phyloP scores from a whole-genome alignment of 1,140 invertebrate genomes.

The Drosophila biarmipes region DNA sequence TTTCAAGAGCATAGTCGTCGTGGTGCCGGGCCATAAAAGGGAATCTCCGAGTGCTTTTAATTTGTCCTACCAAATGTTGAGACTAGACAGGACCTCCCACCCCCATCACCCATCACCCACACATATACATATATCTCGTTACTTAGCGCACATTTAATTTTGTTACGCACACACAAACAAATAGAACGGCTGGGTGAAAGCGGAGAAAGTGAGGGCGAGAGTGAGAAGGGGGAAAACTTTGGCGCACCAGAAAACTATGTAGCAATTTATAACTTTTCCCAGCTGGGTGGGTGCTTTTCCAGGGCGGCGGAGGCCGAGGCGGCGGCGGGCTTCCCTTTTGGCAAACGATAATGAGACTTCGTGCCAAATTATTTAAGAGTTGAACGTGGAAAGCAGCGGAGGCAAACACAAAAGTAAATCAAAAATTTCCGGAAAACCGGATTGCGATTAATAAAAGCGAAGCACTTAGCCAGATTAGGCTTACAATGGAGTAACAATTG shows the following conservation, averaged over 20 bases:
- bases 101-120: conserved; percentile 1
- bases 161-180: conserved; percentile 58
- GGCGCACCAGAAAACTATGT: conserved; percentile 74
- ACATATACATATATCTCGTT: conserved; percentile 52
- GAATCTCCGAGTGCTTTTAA: conserved; percentile 80
- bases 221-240: conserved; percentile 33
- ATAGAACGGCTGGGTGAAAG: conserved; percentile 11
- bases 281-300: conserved; percentile 11
- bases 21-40: conserved; percentile 73
- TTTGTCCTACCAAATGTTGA: conserved; percentile 69
- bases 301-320: not conserved
- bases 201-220: conserved; percentile 9
- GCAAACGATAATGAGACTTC: conserved; percentile 60
- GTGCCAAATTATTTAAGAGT: conserved; percentile 64
- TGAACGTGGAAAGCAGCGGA: conserved; percentile 9
- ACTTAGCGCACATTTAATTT: conserved; percentile 82
- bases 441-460: conserved; percentile 51
- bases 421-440: conserved; percentile 40
- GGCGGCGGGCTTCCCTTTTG: conserved; percentile 17
- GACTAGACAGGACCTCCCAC: conserved; percentile 25
- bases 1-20: conserved; percentile 62
- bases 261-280: conserved; percentile 75
- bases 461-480: conserved; percentile 56
- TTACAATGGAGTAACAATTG: conserved; percentile 40
- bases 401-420: conserved; percentile 49